Conservation (phyloP, 2,888 invertebrate genomes). For the Sepioteuthis lessoniana region DNA sequence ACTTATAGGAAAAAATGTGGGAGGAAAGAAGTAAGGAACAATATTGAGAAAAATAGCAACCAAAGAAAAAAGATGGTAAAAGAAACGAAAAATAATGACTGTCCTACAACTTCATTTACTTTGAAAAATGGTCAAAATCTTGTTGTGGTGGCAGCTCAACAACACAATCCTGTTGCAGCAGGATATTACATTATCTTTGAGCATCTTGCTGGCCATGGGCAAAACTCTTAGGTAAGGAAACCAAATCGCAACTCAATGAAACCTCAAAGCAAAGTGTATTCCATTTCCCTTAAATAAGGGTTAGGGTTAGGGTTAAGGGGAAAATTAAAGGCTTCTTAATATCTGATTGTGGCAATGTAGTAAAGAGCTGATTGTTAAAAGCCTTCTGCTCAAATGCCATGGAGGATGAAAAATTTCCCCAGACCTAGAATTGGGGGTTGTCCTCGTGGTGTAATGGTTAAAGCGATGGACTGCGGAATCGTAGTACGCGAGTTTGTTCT, state of each 20-base stretch:
- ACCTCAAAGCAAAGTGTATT: background rate
- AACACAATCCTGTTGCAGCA: background rate
- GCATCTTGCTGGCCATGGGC: background rate
- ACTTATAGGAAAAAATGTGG: too few species aligned
- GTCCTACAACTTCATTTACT: background rate
- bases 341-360: background rate
- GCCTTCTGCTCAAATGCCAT: too few species aligned
- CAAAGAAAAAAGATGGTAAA: background rate
- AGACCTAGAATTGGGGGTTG: too few species aligned
- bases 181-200: background rate
- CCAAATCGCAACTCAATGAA: background rate
- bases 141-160: background rate
- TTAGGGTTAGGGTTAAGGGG: too few species aligned
- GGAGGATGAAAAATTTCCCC: too few species aligned
- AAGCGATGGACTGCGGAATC: too few species aligned
- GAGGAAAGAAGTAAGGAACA: too few species aligned
- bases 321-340: background rate
- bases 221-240: background rate
- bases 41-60: too few species aligned
- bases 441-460: too few species aligned
- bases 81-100: background rate
- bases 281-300: too few species aligned
- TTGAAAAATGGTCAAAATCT: background rate
- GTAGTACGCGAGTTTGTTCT: too few species aligned
- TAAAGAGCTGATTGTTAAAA: too few species aligned